Base-by-base conservation (phyloP, 2,888 invertebrate genomes). In the Bellardia pandia region DNA sequence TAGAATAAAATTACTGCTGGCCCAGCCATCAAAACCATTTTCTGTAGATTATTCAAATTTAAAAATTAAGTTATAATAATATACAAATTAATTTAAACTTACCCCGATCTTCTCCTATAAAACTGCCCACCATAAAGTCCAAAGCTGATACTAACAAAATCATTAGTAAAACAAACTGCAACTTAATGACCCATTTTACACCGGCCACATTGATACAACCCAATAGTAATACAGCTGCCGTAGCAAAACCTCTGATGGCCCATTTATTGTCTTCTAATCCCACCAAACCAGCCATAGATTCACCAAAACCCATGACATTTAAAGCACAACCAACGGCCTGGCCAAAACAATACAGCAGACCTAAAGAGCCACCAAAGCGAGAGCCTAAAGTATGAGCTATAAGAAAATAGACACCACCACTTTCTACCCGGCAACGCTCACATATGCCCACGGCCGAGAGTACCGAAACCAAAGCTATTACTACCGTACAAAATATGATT, bases 381-480 rank as follows among this genome's bases (percentile, higher is more conserved):
- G 98, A 98, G 56, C 99, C 99, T 40, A 99, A 94, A 4, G 99
- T 98, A 92, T 99, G 98, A 0, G 98, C 97, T 53, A 99, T 94
- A 85, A 99, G 95, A 94, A 99, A 99, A 94, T 99, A 99, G 40
- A 99, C 98, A 71, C 99, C 99, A n/a, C 99, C 99, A 94, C 98
- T 98, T 94, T 98, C 98, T 91, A 99, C 97, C 87, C 97, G 95
- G 94, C 98, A 98, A 92, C 98, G 94, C 93, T 99, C 99, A 94
- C 98, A 98, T 90, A 99, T 99, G 66, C 99, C 99, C 85, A 99
- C 98, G 33, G 98, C 98, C 89, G 99, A 98, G 76, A 99, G 94
- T 30, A 99, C 98, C 81, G 98, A 98, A 90, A 99, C 96, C 90
- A 99, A 94, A 45, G 98, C 98, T 89, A 98, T 96, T 90, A 97